phyloP scores from a whole-genome alignment of 2,113 vertebrate species.

The Nansenia antarctica region DNA sequence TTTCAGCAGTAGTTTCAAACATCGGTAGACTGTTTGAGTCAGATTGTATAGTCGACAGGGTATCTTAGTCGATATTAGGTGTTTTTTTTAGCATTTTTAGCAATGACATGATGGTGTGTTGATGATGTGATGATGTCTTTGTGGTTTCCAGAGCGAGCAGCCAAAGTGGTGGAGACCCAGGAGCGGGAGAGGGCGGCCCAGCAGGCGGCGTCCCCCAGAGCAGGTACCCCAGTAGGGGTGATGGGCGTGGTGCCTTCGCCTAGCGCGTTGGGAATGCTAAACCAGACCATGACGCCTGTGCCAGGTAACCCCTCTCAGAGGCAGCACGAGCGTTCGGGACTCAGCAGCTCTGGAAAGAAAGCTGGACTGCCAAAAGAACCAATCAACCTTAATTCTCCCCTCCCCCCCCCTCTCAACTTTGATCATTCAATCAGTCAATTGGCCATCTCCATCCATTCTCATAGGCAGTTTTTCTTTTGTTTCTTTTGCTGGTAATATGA shows the following conservation, averaged over 20 bases:
- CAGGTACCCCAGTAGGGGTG: conserved; percentile 97
- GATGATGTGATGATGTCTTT: too few species aligned
- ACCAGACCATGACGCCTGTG: conserved; percentile 97
- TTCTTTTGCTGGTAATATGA: conserved; percentile 33
- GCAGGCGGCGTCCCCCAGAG: conserved; percentile 93
- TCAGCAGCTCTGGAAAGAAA: conserved; percentile 57
- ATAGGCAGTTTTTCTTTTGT: conserved; percentile 26
- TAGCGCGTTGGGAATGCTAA: conserved; percentile 99
- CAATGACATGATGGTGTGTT: not conserved
- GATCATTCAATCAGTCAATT: conserved; percentile 12
- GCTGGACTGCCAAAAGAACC: conserved; percentile 55
- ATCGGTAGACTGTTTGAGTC: not conserved
- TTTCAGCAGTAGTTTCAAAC: not conserved
- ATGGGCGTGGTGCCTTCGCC: conserved; percentile 98
- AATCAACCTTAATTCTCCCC: conserved; percentile 18
- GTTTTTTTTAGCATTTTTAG: not conserved
- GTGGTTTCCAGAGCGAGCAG: conserved; percentile 91
- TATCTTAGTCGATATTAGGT: not conserved
- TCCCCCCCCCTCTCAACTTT: conserved; percentile 13
- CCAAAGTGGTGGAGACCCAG: conserved; percentile 98
- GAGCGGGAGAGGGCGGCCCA: conserved; percentile 94
- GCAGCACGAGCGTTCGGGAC: conserved; percentile 67
- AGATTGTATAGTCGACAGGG: not conserved
- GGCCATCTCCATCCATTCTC: not conserved
- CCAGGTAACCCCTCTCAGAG: conserved; percentile 88